A percentile compares a stretch with the other conserved stretches of the same genome.
Conservation (phyloP, 2,888 invertebrate species). For the Drosophila falleni region DNA sequence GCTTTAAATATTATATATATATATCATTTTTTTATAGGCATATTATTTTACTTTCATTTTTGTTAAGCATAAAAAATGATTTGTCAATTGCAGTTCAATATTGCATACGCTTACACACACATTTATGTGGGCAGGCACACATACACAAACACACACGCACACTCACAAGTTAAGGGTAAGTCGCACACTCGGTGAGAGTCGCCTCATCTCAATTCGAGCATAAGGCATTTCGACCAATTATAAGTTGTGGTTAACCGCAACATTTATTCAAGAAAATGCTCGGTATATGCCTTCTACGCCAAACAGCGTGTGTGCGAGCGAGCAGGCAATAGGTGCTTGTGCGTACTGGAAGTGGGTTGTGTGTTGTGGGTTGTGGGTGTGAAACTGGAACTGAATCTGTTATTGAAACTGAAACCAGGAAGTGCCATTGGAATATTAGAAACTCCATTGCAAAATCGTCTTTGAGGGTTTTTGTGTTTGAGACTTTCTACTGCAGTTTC, state of each 20-base stretch:
- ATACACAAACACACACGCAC: constrained; percentile 15
- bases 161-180: constrained; percentile 51
- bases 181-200: constrained; percentile 32
- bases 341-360: constrained; percentile 19
- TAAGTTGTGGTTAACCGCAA: constrained; percentile 86
- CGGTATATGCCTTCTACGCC: constrained; percentile 53
- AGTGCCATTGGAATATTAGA: constrained; percentile 7
- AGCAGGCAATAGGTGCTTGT: constrained; percentile 36
- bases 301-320: constrained; percentile 52
- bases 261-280: constrained; percentile 84
- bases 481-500: neutral
- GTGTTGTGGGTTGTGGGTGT: constrained; percentile 5
- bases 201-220: constrained; percentile 58
- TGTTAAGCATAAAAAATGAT: neutral
- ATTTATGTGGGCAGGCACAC: constrained; percentile 1
- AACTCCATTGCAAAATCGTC: constrained; percentile 9
- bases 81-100: constrained; percentile 5
- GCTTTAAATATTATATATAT: constrained; percentile 11
- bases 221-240: constrained; percentile 85
- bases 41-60: neutral
- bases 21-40: neutral
- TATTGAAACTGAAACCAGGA: constrained; percentile 7
- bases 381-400: constrained; percentile 5
- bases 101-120: constrained; percentile 6
- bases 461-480: neutral